A percentile compares a stretch with the other conserved stretches of the same genome.
Evolutionary conservation across 2,113 vertebrate genomes (phyloP).

Genomic region (Oncorhynchus keta): DNA sequence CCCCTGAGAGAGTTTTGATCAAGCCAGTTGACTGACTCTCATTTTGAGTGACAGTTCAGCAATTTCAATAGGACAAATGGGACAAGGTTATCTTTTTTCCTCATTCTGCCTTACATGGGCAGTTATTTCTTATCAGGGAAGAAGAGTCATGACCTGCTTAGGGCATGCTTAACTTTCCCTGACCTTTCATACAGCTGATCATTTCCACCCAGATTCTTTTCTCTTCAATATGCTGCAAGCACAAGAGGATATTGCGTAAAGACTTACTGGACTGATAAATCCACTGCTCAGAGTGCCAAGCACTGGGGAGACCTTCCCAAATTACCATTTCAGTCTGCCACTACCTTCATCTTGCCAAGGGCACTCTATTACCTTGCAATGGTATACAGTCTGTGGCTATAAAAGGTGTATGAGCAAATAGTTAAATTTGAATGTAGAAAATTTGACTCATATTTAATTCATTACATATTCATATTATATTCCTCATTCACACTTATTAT

Average conservation of each 20-base stretch:
- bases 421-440: conserved; percentile 8
- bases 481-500: neutral
- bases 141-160: conserved; percentile 65
- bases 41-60: conserved; percentile 73
- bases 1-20: conserved; percentile 2
- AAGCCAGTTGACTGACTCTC: conserved; percentile 43
- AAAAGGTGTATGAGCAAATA: conserved; percentile 9
- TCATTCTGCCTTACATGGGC: conserved; percentile 55
- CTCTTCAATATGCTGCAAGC: conserved; percentile 62
- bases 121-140: conserved; percentile 67
- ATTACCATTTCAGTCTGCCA: conserved; percentile 52
- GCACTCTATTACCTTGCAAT: conserved; percentile 40
- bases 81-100: conserved; percentile 62
- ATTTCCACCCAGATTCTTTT: conserved; percentile 66
- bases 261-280: conserved; percentile 67
- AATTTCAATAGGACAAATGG: conserved; percentile 66
- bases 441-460: conserved; percentile 20
- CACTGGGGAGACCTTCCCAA: conserved; percentile 45
- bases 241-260: conserved; percentile 66
- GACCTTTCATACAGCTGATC: conserved; percentile 71
- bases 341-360: conserved; percentile 43
- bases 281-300: conserved; percentile 24
- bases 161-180: conserved; percentile 67
- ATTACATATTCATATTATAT: conserved; percentile 26
- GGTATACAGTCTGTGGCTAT: conserved; percentile 13